A percentile compares a stretch with the other conserved stretches of the same genome.
These are phyloP conservation scores for Polymixis flavicincta DNA, from an alignment of 2,888 invertebrate genomes.

Conservation along the genomic window DNA sequence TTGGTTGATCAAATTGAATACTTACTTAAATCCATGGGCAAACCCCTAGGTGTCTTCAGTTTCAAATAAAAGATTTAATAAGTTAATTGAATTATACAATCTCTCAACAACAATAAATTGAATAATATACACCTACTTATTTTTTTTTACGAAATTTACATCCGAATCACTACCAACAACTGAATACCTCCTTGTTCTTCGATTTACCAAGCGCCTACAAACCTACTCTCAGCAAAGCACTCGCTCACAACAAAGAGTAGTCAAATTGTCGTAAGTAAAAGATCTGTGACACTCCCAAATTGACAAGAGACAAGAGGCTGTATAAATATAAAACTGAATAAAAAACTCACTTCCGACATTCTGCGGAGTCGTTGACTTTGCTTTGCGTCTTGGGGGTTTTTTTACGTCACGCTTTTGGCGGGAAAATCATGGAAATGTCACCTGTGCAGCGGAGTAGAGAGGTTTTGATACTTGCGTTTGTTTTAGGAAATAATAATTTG, in stretches of 20 bases:
- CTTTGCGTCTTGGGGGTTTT: constrained; percentile 68
- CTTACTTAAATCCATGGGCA: neutral
- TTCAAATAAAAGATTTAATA: neutral
- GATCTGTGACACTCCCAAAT: constrained; percentile 65
- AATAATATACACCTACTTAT: neutral
- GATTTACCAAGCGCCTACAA: constrained; percentile 48
- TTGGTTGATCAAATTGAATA: neutral
- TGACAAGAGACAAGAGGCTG: constrained; percentile 76
- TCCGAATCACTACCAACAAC: neutral
- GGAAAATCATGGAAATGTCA: constrained; percentile 79
- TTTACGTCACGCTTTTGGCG: constrained; percentile 71
- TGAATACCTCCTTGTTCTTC: neutral
- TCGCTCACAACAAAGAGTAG: constrained; percentile 48
- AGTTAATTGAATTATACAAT: neutral
- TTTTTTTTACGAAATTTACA: neutral
- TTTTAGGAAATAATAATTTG: neutral
- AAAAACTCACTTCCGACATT: constrained; percentile 74
- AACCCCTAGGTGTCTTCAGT: no score
- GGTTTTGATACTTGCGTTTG: constrained; percentile 73
- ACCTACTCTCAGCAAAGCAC: constrained; percentile 53
- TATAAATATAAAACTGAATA: constrained; percentile 76
- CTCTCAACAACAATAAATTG: neutral
- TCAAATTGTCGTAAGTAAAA: constrained; percentile 74
- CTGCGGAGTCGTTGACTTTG: constrained; percentile 74
- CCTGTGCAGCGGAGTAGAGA: constrained; percentile 62